A percentile compares a stretch with the other conserved stretches of the same genome.
These are phyloP conservation scores for Ditylenchus dipsaci DNA, from an alignment of 1,140 invertebrate species.

Conservation along the genomic window DNA sequence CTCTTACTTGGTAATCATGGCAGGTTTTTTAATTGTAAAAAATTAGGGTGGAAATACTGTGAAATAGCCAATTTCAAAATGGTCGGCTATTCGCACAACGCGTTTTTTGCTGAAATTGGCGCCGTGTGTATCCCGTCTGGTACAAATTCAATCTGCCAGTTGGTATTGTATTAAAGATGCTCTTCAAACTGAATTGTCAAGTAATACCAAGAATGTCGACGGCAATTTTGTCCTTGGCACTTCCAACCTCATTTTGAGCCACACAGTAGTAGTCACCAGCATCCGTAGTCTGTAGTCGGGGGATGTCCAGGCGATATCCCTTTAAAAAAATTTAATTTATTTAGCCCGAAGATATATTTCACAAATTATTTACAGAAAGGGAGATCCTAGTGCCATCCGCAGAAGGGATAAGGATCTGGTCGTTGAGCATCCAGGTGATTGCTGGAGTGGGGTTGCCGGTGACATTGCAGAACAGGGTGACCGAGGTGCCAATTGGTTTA, in stretches of 20 bases:
- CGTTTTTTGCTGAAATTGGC: background rate
- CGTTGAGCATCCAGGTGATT: slow-evolving; percentile 37
- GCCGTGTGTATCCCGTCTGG: too few species aligned
- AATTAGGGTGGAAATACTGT: too few species aligned
- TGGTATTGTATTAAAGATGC: too few species aligned
- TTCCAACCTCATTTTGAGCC: slow-evolving; percentile 49
- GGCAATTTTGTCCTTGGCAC: slow-evolving; percentile 33
- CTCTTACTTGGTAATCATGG: too few species aligned
- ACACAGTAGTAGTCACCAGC: slow-evolving; percentile 49
- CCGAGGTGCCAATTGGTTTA: slow-evolving; percentile 37
- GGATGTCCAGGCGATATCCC: slow-evolving; percentile 48
- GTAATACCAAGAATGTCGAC: slow-evolving; percentile 54
- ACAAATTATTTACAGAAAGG: slow-evolving; percentile 22
- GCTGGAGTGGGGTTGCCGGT: slow-evolving; percentile 48
- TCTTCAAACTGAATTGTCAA: background rate
- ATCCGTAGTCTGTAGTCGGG: slow-evolving; percentile 35
- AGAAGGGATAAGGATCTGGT: slow-evolving; percentile 38
- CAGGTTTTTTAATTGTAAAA: too few species aligned
- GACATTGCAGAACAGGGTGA: slow-evolving; percentile 48
- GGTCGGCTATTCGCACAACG: background rate
- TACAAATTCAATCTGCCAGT: too few species aligned
- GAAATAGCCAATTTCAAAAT: slow-evolving; percentile 2
- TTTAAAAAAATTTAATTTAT: slow-evolving; percentile 33
- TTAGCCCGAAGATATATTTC: background rate
- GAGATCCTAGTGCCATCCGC: slow-evolving; percentile 42